Evolutionary conservation across 2,113 vertebrate species (phyloP).

Genomic region (human): DNA sequence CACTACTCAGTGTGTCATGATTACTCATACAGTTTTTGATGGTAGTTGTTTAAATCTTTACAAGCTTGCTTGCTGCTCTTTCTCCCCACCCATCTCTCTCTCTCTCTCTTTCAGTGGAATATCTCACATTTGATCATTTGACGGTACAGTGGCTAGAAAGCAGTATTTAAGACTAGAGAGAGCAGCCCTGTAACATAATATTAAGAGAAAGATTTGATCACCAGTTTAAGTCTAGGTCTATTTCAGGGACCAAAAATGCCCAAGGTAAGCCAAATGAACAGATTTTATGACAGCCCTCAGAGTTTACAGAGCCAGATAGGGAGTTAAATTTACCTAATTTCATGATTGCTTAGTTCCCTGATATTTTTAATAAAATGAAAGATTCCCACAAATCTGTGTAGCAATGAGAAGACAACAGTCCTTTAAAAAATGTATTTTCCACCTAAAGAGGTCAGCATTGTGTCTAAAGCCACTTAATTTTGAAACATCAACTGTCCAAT

Average conservation of each 20-base stretch:
- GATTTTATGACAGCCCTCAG: rapidly evolving
- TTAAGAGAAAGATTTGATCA: neutral
- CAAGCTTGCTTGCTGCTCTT: neutral
- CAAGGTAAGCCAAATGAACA: neutral
- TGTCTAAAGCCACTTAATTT: neutral
- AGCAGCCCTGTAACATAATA: neutral
- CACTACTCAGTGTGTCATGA: rapidly evolving
- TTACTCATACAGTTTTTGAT: neutral
- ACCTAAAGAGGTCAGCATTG: neutral
- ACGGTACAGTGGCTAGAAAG: neutral
- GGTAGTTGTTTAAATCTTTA: neutral
- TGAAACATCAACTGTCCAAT: neutral
- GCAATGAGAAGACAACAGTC: neutral
- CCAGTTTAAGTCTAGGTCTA: neutral
- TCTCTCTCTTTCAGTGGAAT: neutral
- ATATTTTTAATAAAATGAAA: neutral
- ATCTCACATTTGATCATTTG: neutral
- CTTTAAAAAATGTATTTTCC: neutral
- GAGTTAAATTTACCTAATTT: neutral
- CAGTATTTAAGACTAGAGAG: neutral
- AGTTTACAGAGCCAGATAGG: neutral
- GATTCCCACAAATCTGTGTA: neutral
- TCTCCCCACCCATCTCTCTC: neutral
- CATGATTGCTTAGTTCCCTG: neutral
- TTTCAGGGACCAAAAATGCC: neutral